Percentiles rank a stretch among this genome's conserved stretches.
Conservation (phyloP, 1,140 invertebrate species). For the Aphelenchoides avenae region DNA sequence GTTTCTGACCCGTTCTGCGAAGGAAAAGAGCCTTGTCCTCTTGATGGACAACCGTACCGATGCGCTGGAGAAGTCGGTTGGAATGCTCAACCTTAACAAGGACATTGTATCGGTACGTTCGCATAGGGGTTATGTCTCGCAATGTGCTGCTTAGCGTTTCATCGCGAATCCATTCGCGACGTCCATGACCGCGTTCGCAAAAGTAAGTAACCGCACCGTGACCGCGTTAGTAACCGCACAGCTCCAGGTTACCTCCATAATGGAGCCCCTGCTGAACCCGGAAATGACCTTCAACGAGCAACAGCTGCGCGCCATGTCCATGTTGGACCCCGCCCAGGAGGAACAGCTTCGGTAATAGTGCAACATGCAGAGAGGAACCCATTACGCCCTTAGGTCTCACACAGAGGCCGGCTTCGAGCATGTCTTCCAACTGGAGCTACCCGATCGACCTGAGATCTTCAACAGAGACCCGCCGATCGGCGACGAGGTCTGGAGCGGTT, state of each 20-base stretch:
- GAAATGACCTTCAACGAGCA: constrained; percentile 41
- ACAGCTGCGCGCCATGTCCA: constrained; percentile 39
- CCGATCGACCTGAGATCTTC: constrained; percentile 34
- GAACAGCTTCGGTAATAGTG: constrained; percentile 18
- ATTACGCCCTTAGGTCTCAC: constrained; percentile 30
- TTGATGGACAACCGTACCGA: constrained; percentile 38
- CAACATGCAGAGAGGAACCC: constrained; percentile 13
- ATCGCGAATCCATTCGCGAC: constrained; percentile 44
- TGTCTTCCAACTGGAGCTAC: constrained; percentile 41
- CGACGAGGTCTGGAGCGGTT: constrained; percentile 26
- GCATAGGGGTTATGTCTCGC: not conserved
- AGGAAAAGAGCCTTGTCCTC: constrained; percentile 44
- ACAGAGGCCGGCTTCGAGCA: constrained; percentile 46
- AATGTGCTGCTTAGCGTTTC: constrained; percentile 29
- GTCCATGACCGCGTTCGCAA: constrained; percentile 37
- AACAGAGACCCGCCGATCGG: constrained; percentile 30
- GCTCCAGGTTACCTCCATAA: constrained; percentile 34
- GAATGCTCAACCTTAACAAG: constrained; percentile 42
- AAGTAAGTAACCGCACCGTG: no score
- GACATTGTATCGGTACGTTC: constrained; percentile 41
- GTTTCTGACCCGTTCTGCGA: constrained; percentile 33
- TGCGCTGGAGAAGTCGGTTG: constrained; percentile 44
- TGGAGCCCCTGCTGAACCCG: constrained; percentile 39
- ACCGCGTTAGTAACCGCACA: no score
- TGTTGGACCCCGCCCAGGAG: constrained; percentile 11